A percentile compares a stretch with the other conserved stretches of the same genome.
Evolutionary conservation across 2,888 invertebrate species (phyloP).

Genomic region (Mactromeris polynyma): DNA sequence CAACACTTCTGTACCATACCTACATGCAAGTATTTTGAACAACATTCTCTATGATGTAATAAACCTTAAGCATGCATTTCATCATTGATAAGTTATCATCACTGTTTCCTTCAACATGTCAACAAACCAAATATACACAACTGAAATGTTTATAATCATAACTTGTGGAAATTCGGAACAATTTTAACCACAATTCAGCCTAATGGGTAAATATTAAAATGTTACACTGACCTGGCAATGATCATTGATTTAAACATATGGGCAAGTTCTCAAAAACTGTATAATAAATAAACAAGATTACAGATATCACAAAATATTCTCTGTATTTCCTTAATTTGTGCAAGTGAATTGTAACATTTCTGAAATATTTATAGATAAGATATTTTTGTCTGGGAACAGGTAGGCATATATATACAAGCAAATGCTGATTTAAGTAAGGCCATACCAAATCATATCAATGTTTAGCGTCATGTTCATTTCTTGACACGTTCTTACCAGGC

Average conservation of each 20-base stretch:
- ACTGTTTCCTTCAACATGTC: background rate
- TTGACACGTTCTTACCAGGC: no score
- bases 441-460: no score
- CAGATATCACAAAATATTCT: no score
- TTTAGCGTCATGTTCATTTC: no score
- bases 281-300: no score
- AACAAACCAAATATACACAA: background rate
- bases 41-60: background rate
- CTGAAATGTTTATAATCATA: no score
- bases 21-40: conserved; percentile 1
- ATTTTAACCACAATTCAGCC: no score
- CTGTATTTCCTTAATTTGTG: background rate
- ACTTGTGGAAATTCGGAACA: no score
- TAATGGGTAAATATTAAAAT: no score
- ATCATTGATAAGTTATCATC: background rate
- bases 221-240: no score
- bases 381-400: background rate
- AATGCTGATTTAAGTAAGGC: background rate
- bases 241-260: no score
- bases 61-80: background rate
- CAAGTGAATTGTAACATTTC: background rate
- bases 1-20: background rate
- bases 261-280: no score
- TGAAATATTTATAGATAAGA: background rate
- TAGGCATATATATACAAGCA: background rate